Percentiles rank a stretch among this genome's conserved stretches.
These are phyloP conservation scores for Nomada flava DNA, from an alignment of 2,888 invertebrate species.

Conservation along the genomic window DNA sequence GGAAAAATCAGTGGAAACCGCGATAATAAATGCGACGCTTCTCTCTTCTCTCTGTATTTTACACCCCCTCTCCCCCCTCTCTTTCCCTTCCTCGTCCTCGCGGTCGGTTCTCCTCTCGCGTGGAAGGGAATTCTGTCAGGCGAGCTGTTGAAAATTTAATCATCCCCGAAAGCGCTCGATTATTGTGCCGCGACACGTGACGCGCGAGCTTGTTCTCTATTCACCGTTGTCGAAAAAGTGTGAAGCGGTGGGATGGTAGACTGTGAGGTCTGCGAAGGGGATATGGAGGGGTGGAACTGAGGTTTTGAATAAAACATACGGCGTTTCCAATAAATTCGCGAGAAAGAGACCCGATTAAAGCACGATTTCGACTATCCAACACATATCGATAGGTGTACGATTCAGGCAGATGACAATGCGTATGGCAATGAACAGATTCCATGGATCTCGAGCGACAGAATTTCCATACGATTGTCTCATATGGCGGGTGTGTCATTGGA, in stretches of 20 bases:
- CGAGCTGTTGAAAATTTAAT: constrained; percentile 69
- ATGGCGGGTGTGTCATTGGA: too few species aligned
- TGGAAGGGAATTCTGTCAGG: constrained; percentile 42
- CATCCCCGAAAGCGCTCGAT: constrained; percentile 63
- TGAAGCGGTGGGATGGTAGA: neutral
- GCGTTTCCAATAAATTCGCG: constrained; percentile 59
- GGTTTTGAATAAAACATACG: constrained; percentile 66
- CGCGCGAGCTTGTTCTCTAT: constrained; percentile 53
- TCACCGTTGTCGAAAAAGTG: constrained; percentile 35
- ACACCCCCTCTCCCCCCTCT: neutral
- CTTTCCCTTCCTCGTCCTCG: too few species aligned
- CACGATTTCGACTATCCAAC: constrained; percentile 40
- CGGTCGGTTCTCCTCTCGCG: constrained; percentile 1
- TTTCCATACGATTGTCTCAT: too few species aligned
- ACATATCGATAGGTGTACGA: constrained; percentile 24
- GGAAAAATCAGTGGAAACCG: constrained; percentile 46
- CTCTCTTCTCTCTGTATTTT: constrained; percentile 11
- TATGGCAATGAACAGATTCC: constrained; percentile 12
- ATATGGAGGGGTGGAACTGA: neutral
- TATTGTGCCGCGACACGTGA: constrained; percentile 65
- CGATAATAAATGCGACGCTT: constrained; percentile 43
- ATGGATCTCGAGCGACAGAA: neutral
- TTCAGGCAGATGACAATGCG: neutral
- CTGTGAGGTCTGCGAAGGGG: neutral
- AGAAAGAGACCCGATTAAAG: constrained; percentile 56